phyloP scores from a whole-genome alignment of 2,888 invertebrate genomes.

The Zootermopsis nevadensis region DNA sequence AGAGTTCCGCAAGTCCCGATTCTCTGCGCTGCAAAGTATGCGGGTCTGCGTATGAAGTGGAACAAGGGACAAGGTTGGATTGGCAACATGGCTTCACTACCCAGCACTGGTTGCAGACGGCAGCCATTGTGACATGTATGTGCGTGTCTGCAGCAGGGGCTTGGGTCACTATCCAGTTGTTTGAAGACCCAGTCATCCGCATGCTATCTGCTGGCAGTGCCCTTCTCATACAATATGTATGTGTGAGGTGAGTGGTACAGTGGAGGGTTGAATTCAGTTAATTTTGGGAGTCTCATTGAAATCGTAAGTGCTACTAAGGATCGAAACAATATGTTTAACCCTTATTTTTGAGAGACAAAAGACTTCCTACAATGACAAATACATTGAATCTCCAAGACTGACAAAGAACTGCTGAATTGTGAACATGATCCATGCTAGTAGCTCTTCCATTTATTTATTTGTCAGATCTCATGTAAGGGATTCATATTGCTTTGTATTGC shows the following conservation, averaged over 20 bases:
- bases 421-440: too few relatives aligned
- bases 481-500: too few relatives aligned
- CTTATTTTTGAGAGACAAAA: too few relatives aligned
- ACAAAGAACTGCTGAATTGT: too few relatives aligned
- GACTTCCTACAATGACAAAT: too few relatives aligned
- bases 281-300: too few relatives aligned
- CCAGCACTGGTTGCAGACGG: conserved; percentile 86
- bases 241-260: conserved; percentile 73
- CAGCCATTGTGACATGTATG: conserved; percentile 81
- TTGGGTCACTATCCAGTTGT: conserved; percentile 84
- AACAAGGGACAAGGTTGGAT: conserved; percentile 67
- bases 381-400: too few relatives aligned
- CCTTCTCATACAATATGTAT: conserved; percentile 84
- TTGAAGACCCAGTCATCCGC: conserved; percentile 79
- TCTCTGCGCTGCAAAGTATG: conserved; percentile 86
- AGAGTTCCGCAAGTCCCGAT: conserved; percentile 77
- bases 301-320: too few relatives aligned
- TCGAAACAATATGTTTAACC: too few relatives aligned
- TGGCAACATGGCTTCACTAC: conserved; percentile 88
- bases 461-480: too few relatives aligned
- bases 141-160: conserved; percentile 81
- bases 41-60: conserved; percentile 78
- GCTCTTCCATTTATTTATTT: too few relatives aligned
- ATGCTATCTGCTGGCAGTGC: conserved; percentile 86
- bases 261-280: too few relatives aligned